Evolutionary conservation across 2,888 invertebrate genomes (phyloP).

Genomic region (Perithous albicinctus): DNA sequence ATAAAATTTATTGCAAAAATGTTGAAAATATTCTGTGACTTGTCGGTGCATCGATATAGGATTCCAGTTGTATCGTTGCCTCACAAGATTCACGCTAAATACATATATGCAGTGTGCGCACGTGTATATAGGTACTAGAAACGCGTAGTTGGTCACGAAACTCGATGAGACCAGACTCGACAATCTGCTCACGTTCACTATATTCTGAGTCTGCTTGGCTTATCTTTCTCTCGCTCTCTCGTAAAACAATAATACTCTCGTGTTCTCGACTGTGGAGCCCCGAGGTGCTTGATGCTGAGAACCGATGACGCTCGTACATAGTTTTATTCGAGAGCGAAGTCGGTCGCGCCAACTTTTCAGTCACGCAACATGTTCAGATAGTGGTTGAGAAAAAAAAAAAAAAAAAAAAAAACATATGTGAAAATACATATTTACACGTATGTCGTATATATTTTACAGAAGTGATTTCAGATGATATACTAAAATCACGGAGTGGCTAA

Average conservation of each 20-base stretch:
- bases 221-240: constrained; percentile 12
- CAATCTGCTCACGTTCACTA: constrained; percentile 11
- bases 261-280: not conserved
- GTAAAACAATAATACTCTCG: constrained; percentile 15
- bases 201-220: not conserved
- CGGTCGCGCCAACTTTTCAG: not conserved
- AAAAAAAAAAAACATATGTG: no score
- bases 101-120: constrained; percentile 1
- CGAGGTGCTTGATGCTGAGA: not conserved
- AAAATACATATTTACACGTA: no score
- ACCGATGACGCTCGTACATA: not conserved
- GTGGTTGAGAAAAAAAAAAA: not conserved
- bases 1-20: no score
- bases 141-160: constrained; percentile 6
- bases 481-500: no score
- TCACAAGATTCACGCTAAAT: not conserved
- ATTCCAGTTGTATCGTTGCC: not conserved
- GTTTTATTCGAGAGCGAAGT: not conserved
- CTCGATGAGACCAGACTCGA: not conserved
- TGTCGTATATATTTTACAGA: no score
- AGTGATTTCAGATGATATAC: no score
- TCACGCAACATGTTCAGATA: not conserved
- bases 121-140: not conserved
- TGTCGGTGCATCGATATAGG: no score
- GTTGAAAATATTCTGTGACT: no score